Conservation (phyloP, 1,140 invertebrate species). For the Oppia nitens region DNA sequence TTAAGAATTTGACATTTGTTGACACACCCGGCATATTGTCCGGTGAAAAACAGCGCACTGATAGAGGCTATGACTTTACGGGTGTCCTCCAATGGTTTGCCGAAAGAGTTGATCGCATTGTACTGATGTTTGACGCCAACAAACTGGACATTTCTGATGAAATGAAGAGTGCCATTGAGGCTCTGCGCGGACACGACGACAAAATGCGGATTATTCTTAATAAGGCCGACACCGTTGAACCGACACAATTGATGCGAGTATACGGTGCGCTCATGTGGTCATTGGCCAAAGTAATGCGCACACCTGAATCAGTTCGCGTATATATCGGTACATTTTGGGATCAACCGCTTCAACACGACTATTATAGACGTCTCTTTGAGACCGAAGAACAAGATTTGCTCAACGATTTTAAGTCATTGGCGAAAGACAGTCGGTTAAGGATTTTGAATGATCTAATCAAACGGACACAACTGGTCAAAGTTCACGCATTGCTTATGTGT, state of each 20-base stretch:
- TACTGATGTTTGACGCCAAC: slow-evolving; percentile 54
- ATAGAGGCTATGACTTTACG: slow-evolving; percentile 48
- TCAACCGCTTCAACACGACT: slow-evolving; percentile 38
- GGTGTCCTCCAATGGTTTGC: slow-evolving; percentile 57
- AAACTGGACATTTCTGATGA: slow-evolving; percentile 60
- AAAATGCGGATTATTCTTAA: slow-evolving; percentile 54
- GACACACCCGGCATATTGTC: slow-evolving; percentile 43
- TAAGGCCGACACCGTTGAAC: slow-evolving; percentile 55
- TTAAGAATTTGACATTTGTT: slow-evolving; percentile 40
- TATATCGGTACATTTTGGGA: slow-evolving; percentile 48
- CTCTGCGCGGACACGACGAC: slow-evolving; percentile 47
- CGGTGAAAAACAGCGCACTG: slow-evolving; percentile 39
- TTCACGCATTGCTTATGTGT: slow-evolving; percentile 41
- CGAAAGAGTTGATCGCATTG: slow-evolving; percentile 50
- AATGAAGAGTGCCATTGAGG: slow-evolving; percentile 43
- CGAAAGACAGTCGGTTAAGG: slow-evolving; percentile 38
- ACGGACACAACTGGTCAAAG: slow-evolving; percentile 41
- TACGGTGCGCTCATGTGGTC: slow-evolving; percentile 61
- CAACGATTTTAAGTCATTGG: slow-evolving; percentile 38
- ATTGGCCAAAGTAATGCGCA: slow-evolving; percentile 40
- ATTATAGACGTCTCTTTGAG: slow-evolving; percentile 40
- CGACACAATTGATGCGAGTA: slow-evolving; percentile 53
- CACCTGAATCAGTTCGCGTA: slow-evolving; percentile 43
- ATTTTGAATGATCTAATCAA: slow-evolving; percentile 45
- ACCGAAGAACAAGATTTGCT: slow-evolving; percentile 41